These are phyloP conservation scores for Dromaius novaehollandiae DNA, from an alignment of 2,113 vertebrate genomes.

Conservation along the genomic window DNA sequence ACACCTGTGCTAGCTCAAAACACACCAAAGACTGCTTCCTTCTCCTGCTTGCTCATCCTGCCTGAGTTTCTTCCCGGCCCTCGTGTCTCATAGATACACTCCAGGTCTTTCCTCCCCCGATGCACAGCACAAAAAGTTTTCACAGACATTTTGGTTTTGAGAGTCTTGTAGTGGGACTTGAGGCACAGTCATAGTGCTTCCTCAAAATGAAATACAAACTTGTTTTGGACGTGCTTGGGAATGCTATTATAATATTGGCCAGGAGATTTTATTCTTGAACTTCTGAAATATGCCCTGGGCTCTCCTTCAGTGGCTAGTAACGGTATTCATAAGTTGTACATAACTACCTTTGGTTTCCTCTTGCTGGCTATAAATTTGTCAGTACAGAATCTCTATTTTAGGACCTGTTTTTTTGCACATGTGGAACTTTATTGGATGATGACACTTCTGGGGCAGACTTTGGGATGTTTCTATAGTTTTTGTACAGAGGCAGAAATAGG, in stretches of 20 bases:
- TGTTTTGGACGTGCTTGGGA: neutral
- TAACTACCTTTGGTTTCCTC: constrained; percentile 1
- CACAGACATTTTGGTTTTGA: neutral
- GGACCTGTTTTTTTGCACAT: neutral
- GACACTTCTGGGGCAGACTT: neutral
- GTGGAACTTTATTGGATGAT: constrained; percentile 13
- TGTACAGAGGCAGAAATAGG: neutral
- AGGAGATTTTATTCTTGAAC: neutral
- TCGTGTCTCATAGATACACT: neutral
- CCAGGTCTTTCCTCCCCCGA: neutral
- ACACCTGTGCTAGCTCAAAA: constrained; percentile 31
- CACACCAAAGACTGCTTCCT: neutral
- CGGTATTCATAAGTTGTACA: neutral
- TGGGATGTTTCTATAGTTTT: neutral
- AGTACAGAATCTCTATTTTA: neutral
- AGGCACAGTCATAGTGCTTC: neutral
- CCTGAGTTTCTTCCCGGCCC: neutral
- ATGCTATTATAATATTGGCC: neutral
- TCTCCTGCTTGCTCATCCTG: neutral
- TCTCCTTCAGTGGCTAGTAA: constrained; percentile 20
- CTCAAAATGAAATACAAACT: neutral
- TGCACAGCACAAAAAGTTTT: neutral
- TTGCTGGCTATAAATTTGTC: constrained; percentile 12
- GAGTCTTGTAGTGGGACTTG: neutral
- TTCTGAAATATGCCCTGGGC: neutral